phyloP scores from a whole-genome alignment of 2,888 invertebrate species.

The Xestobium rufovillosum region DNA sequence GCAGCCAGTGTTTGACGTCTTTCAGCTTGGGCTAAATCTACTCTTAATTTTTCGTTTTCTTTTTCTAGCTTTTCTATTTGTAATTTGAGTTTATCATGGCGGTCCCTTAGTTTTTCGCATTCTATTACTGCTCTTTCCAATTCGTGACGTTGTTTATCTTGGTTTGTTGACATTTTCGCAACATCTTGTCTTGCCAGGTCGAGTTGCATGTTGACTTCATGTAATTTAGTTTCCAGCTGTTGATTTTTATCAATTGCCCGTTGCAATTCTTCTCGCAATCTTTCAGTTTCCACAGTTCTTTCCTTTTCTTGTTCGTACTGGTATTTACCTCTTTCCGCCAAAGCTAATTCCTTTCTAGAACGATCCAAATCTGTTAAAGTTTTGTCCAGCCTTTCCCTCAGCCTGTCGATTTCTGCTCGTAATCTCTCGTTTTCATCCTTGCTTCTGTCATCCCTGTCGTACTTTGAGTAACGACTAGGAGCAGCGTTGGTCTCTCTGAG shows the following conservation, averaged over 20 bases:
- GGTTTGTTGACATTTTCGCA: conserved; percentile 61
- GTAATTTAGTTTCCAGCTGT: conserved; percentile 66
- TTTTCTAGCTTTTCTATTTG: conserved; percentile 63
- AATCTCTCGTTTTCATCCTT: conserved; percentile 72
- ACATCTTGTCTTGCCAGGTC: conserved; percentile 74
- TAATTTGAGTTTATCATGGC: conserved; percentile 75
- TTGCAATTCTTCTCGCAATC: conserved; percentile 66
- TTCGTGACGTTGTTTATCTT: conserved; percentile 74
- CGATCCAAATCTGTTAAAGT: conserved; percentile 71
- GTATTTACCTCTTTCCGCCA: conserved; percentile 68
- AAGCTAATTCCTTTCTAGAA: conserved; percentile 66
- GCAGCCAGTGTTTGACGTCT: conserved; percentile 54
- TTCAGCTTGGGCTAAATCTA: conserved; percentile 59
- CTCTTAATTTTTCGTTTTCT: conserved; percentile 69
- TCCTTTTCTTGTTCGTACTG: conserved; percentile 71
- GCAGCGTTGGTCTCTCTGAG: conserved; percentile 72
- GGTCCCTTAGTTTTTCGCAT: conserved; percentile 79
- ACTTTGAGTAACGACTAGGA: conserved; percentile 67
- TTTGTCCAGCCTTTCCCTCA: conserved; percentile 74
- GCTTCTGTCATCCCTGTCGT: conserved; percentile 59
- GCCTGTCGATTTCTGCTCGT: conserved; percentile 72
- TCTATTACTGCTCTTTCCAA: conserved; percentile 81
- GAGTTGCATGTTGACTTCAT: conserved; percentile 73
- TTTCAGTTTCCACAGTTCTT: conserved; percentile 57
- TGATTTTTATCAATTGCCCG: conserved; percentile 56